Percentiles rank a stretch among this genome's conserved stretches.
Conservation (phyloP, 2,113 vertebrate species). For the Chiloscyllium plagiosum region DNA sequence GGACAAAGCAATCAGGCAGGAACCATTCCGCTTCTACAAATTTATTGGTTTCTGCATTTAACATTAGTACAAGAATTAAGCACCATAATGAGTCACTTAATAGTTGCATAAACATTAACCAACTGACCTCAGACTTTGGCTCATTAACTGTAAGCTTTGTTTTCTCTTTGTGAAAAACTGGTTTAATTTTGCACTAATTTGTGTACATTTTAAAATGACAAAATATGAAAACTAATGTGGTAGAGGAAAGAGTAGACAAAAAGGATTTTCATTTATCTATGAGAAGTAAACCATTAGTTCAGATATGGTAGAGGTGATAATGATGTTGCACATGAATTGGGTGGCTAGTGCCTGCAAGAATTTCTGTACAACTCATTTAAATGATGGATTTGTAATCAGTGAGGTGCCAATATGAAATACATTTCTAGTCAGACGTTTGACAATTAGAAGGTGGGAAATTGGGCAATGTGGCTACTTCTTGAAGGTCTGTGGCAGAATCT, state of each 20-base stretch:
- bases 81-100: not conserved
- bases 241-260: not conserved
- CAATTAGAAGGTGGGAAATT: not conserved
- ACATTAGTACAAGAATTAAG: not conserved
- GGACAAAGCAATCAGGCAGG: not conserved
- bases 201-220: not conserved
- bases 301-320: not conserved
- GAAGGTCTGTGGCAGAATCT: not conserved
- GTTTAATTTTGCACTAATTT: not conserved
- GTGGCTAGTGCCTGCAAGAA: not conserved
- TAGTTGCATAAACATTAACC: not conserved
- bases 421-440: not conserved
- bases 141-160: not conserved
- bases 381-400: not conserved
- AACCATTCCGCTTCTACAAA: not conserved
- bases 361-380: not conserved
- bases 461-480: not conserved
- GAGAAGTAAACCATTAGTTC: not conserved
- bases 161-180: not conserved
- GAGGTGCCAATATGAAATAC: not conserved
- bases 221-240: not conserved
- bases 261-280: not conserved
- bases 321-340: not conserved
- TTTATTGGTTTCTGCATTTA: not conserved
- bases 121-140: not conserved